A percentile compares a stretch with the other conserved stretches of the same genome.
Evolutionary conservation across 2,797 vertebrate genomes (phyloP).

Genomic region (Pelochelys cantorii): DNA sequence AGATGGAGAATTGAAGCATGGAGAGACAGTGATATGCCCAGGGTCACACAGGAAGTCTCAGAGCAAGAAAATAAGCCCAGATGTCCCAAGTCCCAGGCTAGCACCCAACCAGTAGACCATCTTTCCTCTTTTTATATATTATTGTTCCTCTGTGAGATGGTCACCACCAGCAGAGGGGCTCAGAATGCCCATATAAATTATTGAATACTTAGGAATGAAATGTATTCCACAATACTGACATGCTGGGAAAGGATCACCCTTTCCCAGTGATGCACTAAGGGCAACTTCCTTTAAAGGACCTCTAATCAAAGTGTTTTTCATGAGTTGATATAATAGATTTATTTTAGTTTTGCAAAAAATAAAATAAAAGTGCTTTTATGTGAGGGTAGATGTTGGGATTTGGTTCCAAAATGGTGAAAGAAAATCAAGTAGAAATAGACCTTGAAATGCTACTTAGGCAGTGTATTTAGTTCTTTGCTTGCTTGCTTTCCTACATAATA

Average conservation of each 20-base stretch:
- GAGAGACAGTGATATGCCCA: not conserved
- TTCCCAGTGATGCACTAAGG: not conserved
- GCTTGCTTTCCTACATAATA: not conserved
- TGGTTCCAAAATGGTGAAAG: constrained; percentile 40
- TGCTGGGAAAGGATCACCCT: not conserved
- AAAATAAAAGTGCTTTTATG: not conserved
- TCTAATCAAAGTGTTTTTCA: not conserved
- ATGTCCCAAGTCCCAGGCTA: not conserved
- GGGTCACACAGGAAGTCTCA: not conserved
- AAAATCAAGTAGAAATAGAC: constrained; percentile 26
- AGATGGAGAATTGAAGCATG: not conserved
- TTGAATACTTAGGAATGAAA: not conserved
- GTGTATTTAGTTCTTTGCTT: not conserved
- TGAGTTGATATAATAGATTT: not conserved
- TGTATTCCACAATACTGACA: not conserved
- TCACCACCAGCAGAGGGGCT: not conserved
- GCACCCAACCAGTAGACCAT: not conserved
- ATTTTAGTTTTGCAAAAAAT: not conserved
- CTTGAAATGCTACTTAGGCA: not conserved
- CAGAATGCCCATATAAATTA: not conserved
- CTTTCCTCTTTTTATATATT: not conserved
- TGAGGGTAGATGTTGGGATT: not conserved
- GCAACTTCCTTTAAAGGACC: constrained; percentile 9
- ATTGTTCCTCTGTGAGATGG: not conserved
- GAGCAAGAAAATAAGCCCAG: not conserved